Evolutionary conservation across 1,140 invertebrate genomes (phyloP).

Genomic region (Wiebesia pumilae): DNA sequence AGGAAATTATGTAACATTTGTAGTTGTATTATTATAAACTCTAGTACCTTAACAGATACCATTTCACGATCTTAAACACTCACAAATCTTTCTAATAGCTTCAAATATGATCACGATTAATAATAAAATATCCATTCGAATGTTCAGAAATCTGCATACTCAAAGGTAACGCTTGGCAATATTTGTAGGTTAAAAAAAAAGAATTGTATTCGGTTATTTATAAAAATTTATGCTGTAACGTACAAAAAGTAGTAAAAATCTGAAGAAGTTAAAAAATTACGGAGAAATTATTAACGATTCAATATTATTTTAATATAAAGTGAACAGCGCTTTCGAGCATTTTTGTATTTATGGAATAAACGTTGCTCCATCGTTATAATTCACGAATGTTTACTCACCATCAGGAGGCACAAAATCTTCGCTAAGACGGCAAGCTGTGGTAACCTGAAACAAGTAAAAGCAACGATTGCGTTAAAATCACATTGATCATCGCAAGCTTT

Average conservation of each 20-base stretch:
- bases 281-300: neutral
- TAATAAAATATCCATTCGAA: neutral
- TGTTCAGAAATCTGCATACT: neutral
- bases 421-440: slow-evolving; percentile 90
- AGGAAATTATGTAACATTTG: too few species aligned
- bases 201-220: too few species aligned
- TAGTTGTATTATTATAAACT: too few species aligned
- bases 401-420: slow-evolving; percentile 90
- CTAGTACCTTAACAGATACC: too few species aligned
- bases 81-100: neutral
- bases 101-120: neutral
- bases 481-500: slow-evolving; percentile 29
- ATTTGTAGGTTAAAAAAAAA: too few species aligned
- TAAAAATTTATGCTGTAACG: neutral
- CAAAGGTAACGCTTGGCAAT: too few species aligned
- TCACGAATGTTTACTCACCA: slow-evolving; percentile 77
- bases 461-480: slow-evolving; percentile 46
- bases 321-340: neutral
- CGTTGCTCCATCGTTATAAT: neutral
- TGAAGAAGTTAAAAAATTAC: neutral
- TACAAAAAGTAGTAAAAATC: neutral
- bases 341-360: neutral
- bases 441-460: slow-evolving; percentile 81
- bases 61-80: too few species aligned
- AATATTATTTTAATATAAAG: neutral